Evolutionary conservation across 2,113 vertebrate species (phyloP).

Genomic region (Salvelinus fontinalis): DNA sequence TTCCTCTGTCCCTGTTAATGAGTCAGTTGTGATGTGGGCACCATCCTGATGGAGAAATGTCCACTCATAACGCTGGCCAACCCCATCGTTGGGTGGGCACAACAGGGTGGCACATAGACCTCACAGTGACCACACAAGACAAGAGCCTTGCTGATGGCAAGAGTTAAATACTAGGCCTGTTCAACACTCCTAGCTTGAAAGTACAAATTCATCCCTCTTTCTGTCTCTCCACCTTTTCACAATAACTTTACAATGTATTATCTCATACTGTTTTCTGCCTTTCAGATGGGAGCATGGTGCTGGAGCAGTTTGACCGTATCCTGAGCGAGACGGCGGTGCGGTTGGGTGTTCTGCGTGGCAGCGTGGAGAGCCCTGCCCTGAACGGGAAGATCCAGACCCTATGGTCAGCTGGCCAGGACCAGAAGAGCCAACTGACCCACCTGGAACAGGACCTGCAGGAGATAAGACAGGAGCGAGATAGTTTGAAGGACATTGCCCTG

Average conservation of each 20-base stretch:
- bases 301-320: conserved; percentile 64
- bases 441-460: conserved; percentile 81
- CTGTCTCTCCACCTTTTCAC: too few species aligned
- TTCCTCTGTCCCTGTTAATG: neutral
- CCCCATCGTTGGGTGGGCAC: neutral
- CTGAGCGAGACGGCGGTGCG: conserved; percentile 73
- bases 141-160: too few species aligned
- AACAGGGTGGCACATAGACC: neutral
- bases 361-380: conserved; percentile 70
- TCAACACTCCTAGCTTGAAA: too few species aligned
- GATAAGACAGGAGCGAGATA: conserved; percentile 82
- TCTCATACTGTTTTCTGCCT: neutral
- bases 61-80: neutral
- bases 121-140: neutral
- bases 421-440: conserved; percentile 72
- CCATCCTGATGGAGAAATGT: neutral
- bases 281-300: conserved; percentile 63
- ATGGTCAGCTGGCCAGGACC: conserved; percentile 73
- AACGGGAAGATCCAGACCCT: conserved; percentile 77
- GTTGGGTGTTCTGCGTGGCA: conserved; percentile 73
- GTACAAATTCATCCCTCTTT: too few species aligned
- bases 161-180: too few species aligned
- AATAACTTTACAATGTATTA: too few species aligned
- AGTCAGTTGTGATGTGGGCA: neutral
- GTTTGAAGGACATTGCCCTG: conserved; percentile 83